Evolutionary conservation across 2,888 invertebrate genomes (phyloP).

Genomic region (Erpobdella octoculata): DNA sequence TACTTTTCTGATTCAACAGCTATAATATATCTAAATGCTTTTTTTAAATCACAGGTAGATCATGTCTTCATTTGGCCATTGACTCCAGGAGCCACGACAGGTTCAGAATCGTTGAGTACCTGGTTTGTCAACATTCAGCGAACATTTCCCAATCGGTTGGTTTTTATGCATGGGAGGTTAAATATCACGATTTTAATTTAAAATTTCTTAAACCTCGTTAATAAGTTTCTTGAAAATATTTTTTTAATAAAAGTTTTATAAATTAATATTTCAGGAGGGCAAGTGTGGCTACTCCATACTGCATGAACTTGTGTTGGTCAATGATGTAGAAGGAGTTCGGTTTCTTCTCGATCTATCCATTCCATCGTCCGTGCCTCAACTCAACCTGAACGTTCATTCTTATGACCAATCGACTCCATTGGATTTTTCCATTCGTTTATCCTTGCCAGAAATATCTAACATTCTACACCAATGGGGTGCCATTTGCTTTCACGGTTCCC

Average conservation of each 20-base stretch:
- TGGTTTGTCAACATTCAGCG: not conserved
- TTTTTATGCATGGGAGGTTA: too few relatives aligned
- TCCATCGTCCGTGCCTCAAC: not conserved
- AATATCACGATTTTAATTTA: too few relatives aligned
- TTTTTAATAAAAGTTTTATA: too few relatives aligned
- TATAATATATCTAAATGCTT: not conserved
- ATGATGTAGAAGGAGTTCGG: not conserved
- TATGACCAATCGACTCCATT: slow-evolving; percentile 18
- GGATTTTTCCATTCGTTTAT: slow-evolving; percentile 12
- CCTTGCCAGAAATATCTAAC: not conserved
- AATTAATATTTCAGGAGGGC: slow-evolving; percentile 23
- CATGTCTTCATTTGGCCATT: slow-evolving; percentile 17
- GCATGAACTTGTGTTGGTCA: slow-evolving; percentile 17
- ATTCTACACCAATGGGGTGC: too few relatives aligned
- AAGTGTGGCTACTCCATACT: slow-evolving; percentile 20
- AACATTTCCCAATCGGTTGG: not conserved
- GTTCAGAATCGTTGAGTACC: slow-evolving; percentile 5
- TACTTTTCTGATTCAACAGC: not conserved
- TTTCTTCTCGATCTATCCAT: slow-evolving; percentile 11
- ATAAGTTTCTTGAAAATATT: too few relatives aligned
- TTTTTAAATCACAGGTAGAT: not conserved
- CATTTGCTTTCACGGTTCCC: too few relatives aligned
- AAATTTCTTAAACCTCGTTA: too few relatives aligned
- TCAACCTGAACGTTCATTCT: slow-evolving; percentile 1
- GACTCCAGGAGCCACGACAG: not conserved